phyloP scores from a whole-genome alignment of 2,888 invertebrate species.

The Liposcelis brunnea region DNA sequence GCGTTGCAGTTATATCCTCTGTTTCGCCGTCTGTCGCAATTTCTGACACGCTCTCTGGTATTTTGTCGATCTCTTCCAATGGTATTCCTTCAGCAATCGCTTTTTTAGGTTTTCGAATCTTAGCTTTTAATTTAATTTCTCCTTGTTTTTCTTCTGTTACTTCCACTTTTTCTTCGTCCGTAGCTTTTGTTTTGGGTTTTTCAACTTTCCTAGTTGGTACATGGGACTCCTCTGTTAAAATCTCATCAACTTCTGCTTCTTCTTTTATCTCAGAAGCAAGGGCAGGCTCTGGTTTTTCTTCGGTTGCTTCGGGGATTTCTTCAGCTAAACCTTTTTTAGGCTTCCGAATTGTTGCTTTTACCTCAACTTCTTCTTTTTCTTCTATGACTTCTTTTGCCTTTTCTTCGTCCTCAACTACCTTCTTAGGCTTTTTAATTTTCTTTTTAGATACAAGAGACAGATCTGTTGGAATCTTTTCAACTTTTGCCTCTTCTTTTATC shows the following conservation, averaged over 20 bases:
- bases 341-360: conserved; percentile 14
- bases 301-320: conserved; percentile 14
- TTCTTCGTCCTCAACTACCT: conserved; percentile 25
- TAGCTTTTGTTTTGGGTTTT: conserved; percentile 26
- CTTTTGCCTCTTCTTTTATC: conserved; percentile 19
- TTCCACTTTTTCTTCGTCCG: conserved; percentile 20
- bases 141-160: neutral
- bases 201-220: conserved; percentile 18
- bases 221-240: conserved; percentile 24
- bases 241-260: conserved; percentile 19
- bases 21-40: conserved; percentile 18
- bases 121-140: conserved; percentile 5
- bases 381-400: conserved; percentile 18
- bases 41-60: neutral
- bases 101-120: neutral
- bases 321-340: neutral
- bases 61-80: neutral
- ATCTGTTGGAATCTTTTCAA: conserved; percentile 22
- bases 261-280: conserved; percentile 19
- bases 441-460: conserved; percentile 19
- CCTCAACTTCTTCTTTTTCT: conserved; percentile 17
- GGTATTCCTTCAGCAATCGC: neutral
- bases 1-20: conserved; percentile 13
- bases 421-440: conserved; percentile 23
- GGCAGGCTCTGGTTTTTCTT: conserved; percentile 19